Base-by-base conservation (phyloP, 1,140 invertebrate species). In the Brachionus paranguensis region DNA sequence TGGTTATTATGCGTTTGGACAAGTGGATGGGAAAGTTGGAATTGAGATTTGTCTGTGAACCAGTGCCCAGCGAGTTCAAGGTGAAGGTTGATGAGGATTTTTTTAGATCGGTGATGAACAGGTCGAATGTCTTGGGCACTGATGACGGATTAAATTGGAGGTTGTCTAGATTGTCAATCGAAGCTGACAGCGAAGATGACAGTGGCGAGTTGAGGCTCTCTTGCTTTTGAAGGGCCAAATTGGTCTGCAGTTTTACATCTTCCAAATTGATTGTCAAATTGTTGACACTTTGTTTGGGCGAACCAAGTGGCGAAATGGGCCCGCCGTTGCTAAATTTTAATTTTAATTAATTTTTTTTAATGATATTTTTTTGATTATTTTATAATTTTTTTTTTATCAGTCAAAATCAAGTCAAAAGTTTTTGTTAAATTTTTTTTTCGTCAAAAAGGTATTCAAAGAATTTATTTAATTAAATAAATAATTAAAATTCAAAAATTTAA, bases 101-200 rank as follows among this genome's bases (percentile, higher is more conserved):
- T 81, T 81, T 81, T 5, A 81, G 29, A 41, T 81, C 78, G 37
- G 37, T 81, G 6, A 81, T 81, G 43, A 81, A 81, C 6, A 81
- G 27, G 20, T 81, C 78, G 17, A 81, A 81, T 45, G 78, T 37
- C n/a, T 81, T 81, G 11, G 78, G 78, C n/a, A 81, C 53, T 10
- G 72, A 76, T 11, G 43, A 76, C 3, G 72, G 72, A 76, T 76
- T 76, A 47, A 76, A 76, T 24, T 76, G 17, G 10, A 76, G 27
- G 27, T 76, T 76, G 43, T 76, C 72, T n/a, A 76, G 50, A 50
- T 76, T 76, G 27, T 76, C 72, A 12, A 76, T 76, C 3, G 72
- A 76, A 4, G 72, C 72, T 24, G 72, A 76, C 5, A 76, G 27
- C 2, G 72, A 76, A 10, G 43, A 27, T 1, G 43, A 76, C 3